Evolutionary conservation across 2,888 invertebrate species (phyloP), one percentile per base, ranked within the genome.

Genomic region (Diarsia mendica): DNA sequence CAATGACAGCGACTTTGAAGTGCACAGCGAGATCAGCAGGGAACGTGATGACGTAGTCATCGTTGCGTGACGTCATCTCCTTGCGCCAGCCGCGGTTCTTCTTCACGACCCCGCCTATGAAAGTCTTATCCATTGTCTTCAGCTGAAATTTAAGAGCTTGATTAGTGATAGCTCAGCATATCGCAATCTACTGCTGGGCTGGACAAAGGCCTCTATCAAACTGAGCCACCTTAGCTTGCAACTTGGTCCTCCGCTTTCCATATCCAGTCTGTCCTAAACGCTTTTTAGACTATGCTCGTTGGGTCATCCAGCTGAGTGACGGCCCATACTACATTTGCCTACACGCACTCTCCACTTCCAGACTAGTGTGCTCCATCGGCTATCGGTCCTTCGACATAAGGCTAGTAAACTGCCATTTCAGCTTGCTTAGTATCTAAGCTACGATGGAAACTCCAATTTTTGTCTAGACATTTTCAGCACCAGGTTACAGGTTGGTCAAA

Each of bases 91-190:
- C 18, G 44, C 72, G 72, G 18, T 72, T 18, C 60, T 68, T 77
- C 63, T 71, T 77, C 63, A 78, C 33, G 6, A 85, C 77, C 20
- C 86, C 88, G 28, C 94, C 94, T 4, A 94, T 83, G 9, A 82
- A 85, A 65, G 84, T 75, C 86, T 93, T 93, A 55, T 84, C 77
- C 0, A 28, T 66, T 0, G 89, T 88, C 72, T 90, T 90, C 28
- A 94, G 63, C 94, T 94, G 87, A 3, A 58, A 55, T 55, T 11
- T 2, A 8, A 64, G 3, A 58, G 67, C 39, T 15, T n/a, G 3
- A 18, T 28, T 48, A 48, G 13, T 48, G 48, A 48, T 48, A 58
- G 33, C 33, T 60, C 33, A 10, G 18, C 18, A 9, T 33, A 28
- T 58, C 15, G 3, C 15, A 60, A 18, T 18, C 33, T 33, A 60